Evolutionary conservation across 2,888 invertebrate species (phyloP), one percentile per base, ranked within the genome.

Genomic region (Apamea crenata): DNA sequence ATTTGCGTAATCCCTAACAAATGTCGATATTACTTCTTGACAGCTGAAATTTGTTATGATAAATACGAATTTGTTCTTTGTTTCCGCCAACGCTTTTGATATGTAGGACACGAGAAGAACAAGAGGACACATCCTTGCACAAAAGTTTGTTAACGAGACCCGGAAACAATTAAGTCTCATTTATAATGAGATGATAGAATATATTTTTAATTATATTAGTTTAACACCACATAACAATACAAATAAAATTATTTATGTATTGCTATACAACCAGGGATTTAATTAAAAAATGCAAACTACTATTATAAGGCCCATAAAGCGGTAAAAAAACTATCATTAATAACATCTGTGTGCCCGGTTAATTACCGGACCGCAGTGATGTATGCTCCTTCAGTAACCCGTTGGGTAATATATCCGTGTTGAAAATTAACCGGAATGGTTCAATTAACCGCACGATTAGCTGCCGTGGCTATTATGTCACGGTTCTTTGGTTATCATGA

Each of bases 391-490:
- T 87, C 82, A 83, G 84, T 84, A 87, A 79, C 77, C 86, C 88
- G 81, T 82, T 82, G 78, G 77, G 87, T 87, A 84, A 86, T 80
- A 74, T 87, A 82, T 85, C 81, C 83, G 81, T 77, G 88, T 83
- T 85, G 85, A 86, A 87, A 88, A 81, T 87, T 90, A 83, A 84
- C 78, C 81, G 74, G 77, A 84, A 86, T 68, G 70, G 86, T 85
- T 82, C 88, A 89, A 89, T 89, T 89, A 85, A 69, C 79, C 85
- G 78, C 86, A 83, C 89, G 83, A 82, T 89, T 89, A 86, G 82
- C 68, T 75, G 56, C 70, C 44, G 66, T 78, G 76, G 79, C 79
- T 78, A 77, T 85, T 82, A 82, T 77, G 74, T 78, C 80, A 82
- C 84, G 82, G 74, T 81, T 76, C 76, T 83, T 75, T 81, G 84